These are phyloP conservation scores for Lycorma delicatula DNA, from an alignment of 1,140 invertebrate genomes.

Conservation along the genomic window DNA sequence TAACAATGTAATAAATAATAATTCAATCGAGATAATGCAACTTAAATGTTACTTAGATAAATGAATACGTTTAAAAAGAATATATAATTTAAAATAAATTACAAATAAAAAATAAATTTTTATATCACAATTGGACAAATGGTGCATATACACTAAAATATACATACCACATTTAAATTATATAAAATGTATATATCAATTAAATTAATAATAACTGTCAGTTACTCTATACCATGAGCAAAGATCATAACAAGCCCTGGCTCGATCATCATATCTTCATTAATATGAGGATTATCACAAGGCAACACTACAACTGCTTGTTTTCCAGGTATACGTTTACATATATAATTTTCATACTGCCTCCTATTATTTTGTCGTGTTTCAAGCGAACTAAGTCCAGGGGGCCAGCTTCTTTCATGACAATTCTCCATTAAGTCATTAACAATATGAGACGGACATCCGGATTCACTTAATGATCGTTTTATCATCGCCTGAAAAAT, in stretches of 20 bases:
- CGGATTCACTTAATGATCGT: constrained; percentile 80
- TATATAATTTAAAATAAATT: no score
- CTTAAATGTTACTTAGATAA: no score
- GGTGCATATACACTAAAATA: no score
- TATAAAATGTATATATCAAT: no score
- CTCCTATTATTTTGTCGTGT: constrained; percentile 85
- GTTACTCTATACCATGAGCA: constrained; percentile 85
- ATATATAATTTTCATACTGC: constrained; percentile 89
- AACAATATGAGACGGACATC: constrained; percentile 84
- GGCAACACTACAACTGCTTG: constrained; percentile 90
- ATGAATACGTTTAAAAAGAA: no score
- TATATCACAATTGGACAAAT: no score
- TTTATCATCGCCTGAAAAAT: constrained; percentile 78
- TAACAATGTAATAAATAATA: no score
- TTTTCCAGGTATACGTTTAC: constrained; percentile 87
- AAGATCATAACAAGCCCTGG: constrained; percentile 98
- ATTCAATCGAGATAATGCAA: no score
- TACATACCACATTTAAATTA: no score
- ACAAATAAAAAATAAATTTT: no score
- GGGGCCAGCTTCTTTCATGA: constrained; percentile 90
- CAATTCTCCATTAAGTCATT: constrained; percentile 96
- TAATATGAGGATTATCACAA: constrained; percentile 91
- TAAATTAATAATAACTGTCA: no score
- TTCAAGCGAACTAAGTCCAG: constrained; percentile 84
- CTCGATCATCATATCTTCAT: constrained; percentile 90